phyloP scores from a whole-genome alignment of 2,113 vertebrate genomes.

The Corythoichthys intestinalis region DNA sequence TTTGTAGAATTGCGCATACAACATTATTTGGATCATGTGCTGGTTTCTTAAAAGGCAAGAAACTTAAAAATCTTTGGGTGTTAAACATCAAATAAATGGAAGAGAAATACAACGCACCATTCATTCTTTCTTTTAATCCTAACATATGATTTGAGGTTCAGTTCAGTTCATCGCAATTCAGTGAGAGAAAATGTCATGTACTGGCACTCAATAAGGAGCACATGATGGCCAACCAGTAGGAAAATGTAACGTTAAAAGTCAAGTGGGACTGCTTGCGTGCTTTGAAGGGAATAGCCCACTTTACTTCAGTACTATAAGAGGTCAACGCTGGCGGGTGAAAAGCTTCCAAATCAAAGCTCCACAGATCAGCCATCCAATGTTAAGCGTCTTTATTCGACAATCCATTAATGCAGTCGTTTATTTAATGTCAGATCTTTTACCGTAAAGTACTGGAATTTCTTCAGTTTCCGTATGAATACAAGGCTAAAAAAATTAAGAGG shows the following conservation, averaged over 20 bases:
- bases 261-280: neutral
- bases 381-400: neutral
- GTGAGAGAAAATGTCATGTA: no score
- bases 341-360: neutral
- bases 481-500: no score
- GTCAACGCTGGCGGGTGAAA: neutral
- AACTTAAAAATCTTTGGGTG: neutral
- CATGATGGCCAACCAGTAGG: neutral
- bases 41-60: neutral
- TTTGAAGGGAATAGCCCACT: neutral
- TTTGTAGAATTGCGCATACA: neutral
- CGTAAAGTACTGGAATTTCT: neutral
- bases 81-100: neutral
- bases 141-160: no score
- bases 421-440: neutral
- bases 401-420: neutral
- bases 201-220: no score
- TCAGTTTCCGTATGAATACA: no score
- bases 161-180: no score
- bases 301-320: neutral
- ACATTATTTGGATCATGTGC: neutral
- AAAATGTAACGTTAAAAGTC: neutral
- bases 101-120: neutral
- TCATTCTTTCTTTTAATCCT: neutral
- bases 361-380: neutral